A percentile compares a stretch with the other conserved stretches of the same genome.
Evolutionary conservation across 2,797 vertebrate species (phyloP).

Genomic region (Tadarida brasiliensis): DNA sequence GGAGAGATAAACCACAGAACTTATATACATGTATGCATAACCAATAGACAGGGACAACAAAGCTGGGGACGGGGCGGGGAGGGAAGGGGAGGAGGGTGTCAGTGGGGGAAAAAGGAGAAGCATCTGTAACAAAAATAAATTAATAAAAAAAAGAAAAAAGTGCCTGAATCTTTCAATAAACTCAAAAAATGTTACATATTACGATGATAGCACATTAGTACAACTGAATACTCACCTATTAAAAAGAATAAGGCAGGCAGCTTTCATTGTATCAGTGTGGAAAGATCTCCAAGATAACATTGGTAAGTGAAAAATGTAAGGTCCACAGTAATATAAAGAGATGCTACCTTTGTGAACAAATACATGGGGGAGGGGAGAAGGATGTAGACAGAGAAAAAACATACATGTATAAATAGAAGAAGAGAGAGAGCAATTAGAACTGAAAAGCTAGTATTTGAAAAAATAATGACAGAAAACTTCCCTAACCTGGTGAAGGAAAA

Average conservation of each 20-base stretch:
- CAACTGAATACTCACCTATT: background rate
- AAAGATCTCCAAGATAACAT: background rate
- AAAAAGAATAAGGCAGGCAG: background rate
- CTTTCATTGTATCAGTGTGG: background rate
- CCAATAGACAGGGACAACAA: no score
- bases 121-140: no score
- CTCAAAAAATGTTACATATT: background rate
- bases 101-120: no score
- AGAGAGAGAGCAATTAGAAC: no score
- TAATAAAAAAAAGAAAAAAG: background rate
- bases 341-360: conserved; percentile 9
- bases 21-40: no score
- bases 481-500: no score
- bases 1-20: no score
- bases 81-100: no score
- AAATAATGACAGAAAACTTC: no score
- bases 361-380: background rate
- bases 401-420: background rate
- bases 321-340: background rate
- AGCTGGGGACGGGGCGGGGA: no score
- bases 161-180: background rate
- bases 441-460: no score
- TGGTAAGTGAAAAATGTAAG: conserved; percentile 33
- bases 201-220: background rate
- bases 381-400: background rate